A percentile compares a stretch with the other conserved stretches of the same genome.
Conservation (phyloP, 2,113 vertebrate species). For the Neolamprologus hecqui region DNA sequence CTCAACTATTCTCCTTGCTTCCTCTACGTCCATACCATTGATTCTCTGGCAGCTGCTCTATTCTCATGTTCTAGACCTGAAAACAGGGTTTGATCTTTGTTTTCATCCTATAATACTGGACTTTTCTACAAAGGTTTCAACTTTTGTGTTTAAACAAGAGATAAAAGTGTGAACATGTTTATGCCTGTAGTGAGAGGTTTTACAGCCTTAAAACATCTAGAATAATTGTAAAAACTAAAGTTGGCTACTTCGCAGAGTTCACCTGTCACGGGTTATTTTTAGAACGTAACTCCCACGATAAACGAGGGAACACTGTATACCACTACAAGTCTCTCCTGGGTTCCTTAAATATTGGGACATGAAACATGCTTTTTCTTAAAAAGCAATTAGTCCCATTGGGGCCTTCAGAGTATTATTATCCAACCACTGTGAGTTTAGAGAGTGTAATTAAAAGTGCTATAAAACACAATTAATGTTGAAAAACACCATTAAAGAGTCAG, state of each 20-base stretch:
- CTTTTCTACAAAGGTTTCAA: background rate
- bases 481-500: background rate
- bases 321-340: background rate
- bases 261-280: background rate
- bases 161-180: background rate
- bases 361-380: background rate
- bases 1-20: background rate
- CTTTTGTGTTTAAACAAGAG: background rate
- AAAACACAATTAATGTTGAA: fast-evolving
- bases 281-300: background rate
- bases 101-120: background rate
- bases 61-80: background rate
- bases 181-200: background rate
- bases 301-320: background rate
- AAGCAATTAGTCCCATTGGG: background rate
- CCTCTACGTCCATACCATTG: background rate
- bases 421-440: background rate
- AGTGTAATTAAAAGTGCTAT: background rate
- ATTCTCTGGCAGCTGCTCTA: background rate
- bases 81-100: background rate
- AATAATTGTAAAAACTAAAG: background rate
- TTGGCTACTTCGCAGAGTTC: background rate
- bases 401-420: background rate
- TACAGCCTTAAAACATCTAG: background rate
- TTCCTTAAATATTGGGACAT: background rate